phyloP scores from a whole-genome alignment of 1,140 invertebrate species.

The Drosophila nigrodunni region DNA sequence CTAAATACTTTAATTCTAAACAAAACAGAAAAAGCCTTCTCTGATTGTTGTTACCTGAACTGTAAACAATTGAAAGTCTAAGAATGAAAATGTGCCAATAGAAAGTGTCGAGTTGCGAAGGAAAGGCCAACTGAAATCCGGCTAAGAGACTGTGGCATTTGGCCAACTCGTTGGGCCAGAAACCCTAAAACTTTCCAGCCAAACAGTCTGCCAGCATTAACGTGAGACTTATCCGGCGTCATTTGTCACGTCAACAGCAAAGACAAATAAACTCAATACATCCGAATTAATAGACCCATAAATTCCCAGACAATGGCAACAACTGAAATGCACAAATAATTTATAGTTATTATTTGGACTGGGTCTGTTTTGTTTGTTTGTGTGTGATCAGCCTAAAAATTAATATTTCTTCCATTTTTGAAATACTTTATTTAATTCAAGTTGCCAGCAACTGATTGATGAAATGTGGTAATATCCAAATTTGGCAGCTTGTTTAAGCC shows the following conservation, averaged over 20 bases:
- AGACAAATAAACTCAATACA: background rate
- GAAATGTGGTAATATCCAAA: slow-evolving; percentile 63
- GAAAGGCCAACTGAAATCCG: slow-evolving; percentile 12
- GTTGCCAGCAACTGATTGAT: slow-evolving; percentile 21
- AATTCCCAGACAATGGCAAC: slow-evolving; percentile 35
- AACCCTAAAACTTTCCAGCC: slow-evolving; percentile 28
- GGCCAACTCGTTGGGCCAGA: slow-evolving; percentile 23
- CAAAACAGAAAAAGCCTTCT: slow-evolving; percentile 30
- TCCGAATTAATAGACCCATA: slow-evolving; percentile 5
- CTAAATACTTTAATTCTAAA: slow-evolving; percentile 24
- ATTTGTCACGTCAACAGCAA: slow-evolving; percentile 32
- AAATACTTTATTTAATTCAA: background rate
- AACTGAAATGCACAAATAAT: slow-evolving; percentile 43
- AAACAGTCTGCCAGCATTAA: background rate
- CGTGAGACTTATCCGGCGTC: slow-evolving; percentile 28
- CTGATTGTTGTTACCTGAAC: background rate
- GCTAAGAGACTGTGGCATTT: slow-evolving; percentile 10
- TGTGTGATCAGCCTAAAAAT: slow-evolving; percentile 61
- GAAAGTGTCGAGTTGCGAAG: slow-evolving; percentile 7
- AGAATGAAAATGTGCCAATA: background rate
- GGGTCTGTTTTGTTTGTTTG: slow-evolving; percentile 22
- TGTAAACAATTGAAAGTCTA: background rate
- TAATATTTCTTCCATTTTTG: slow-evolving; percentile 45
- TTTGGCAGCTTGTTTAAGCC: slow-evolving; percentile 58
- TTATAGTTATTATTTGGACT: slow-evolving; percentile 57